phyloP scores from a whole-genome alignment of 2,797 vertebrate genomes.

The Nasua narica region DNA sequence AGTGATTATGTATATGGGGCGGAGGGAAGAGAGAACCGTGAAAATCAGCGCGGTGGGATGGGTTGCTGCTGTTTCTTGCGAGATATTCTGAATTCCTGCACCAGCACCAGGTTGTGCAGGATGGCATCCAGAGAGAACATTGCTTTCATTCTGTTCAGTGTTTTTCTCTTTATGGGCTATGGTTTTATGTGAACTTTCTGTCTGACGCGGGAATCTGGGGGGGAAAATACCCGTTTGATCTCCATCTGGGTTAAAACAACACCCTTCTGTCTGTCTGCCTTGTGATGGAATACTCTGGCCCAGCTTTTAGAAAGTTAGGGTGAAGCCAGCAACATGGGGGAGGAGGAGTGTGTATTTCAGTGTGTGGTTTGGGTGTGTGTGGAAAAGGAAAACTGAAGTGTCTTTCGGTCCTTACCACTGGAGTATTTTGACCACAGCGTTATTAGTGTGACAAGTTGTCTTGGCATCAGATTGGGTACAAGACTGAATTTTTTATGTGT shows the following conservation, averaged over 20 bases:
- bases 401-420: neutral
- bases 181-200: slow-evolving; percentile 6
- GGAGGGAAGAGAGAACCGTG: neutral
- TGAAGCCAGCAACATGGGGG: neutral
- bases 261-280: neutral
- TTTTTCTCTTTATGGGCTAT: neutral
- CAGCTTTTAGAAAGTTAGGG: neutral
- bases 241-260: neutral
- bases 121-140: neutral
- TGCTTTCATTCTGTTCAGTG: neutral
- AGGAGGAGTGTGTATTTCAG: neutral
- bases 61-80: neutral
- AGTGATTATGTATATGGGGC: neutral
- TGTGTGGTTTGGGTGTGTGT: slow-evolving; percentile 9
- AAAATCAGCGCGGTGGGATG: neutral
- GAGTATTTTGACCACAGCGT: neutral
- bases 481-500: neutral
- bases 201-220: neutral
- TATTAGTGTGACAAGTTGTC: neutral
- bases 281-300: neutral
- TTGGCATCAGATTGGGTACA: neutral
- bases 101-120: neutral
- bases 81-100: neutral
- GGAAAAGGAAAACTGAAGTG: neutral
- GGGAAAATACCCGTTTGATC: neutral